A percentile compares a stretch with the other conserved stretches of the same genome.
phyloP scores from a whole-genome alignment of 2,888 invertebrate species.

The Catonia carolina region DNA sequence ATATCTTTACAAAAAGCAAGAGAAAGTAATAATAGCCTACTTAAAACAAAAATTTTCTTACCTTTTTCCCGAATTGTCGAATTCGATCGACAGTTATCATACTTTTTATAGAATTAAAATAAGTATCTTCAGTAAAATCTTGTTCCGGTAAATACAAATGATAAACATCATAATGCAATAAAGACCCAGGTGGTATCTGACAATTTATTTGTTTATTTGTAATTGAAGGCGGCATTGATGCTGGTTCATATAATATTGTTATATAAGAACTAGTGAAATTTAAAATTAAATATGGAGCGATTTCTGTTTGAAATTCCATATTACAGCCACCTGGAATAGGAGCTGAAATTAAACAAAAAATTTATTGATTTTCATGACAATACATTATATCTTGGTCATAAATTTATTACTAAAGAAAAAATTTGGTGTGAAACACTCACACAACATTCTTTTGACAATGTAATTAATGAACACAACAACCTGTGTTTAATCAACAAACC shows the following conservation, averaged over 20 bases:
- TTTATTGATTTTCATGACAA: too few relatives aligned
- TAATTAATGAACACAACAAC: too few relatives aligned
- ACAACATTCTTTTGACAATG: too few relatives aligned
- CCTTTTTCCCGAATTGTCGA: constrained; percentile 47
- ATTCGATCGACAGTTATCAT: constrained; percentile 57
- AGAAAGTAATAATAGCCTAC: not conserved
- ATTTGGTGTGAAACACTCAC: too few relatives aligned
- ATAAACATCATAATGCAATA: constrained; percentile 48
- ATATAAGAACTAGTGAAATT: constrained; percentile 44
- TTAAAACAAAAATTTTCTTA: constrained; percentile 39
- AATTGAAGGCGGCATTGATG: not conserved
- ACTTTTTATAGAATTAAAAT: constrained; percentile 53
- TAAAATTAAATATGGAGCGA: constrained; percentile 55
- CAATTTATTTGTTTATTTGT: not conserved
- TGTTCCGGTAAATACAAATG: constrained; percentile 55
- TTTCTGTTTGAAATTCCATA: constrained; percentile 53
- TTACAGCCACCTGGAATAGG: constrained; percentile 76
- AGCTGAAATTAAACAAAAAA: constrained; percentile 54
- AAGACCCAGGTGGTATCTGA: not conserved
- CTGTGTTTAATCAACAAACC: too few relatives aligned
- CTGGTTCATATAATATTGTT: constrained; percentile 43
- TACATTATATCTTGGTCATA: too few relatives aligned
- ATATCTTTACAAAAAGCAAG: too few relatives aligned
- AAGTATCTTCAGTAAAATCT: constrained; percentile 49
- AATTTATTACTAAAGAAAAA: too few relatives aligned